Evolutionary conservation across 2,113 vertebrate genomes (phyloP).

Genomic region (Sapajus apella): DNA sequence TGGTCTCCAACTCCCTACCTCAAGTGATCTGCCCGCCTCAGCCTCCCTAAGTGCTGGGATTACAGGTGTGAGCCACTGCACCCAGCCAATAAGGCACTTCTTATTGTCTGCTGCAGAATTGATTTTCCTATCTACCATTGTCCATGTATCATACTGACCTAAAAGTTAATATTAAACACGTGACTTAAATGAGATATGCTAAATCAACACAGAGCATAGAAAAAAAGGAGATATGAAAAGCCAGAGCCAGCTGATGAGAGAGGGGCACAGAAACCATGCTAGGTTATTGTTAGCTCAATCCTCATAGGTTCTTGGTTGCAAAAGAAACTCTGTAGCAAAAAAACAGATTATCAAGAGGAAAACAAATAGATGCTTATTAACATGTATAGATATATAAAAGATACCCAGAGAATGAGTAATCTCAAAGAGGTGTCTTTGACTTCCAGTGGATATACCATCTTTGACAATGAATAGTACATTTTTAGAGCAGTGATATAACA

Average conservation of each 20-base stretch:
- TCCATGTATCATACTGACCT: not conserved
- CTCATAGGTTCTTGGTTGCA: not conserved
- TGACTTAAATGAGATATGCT: not conserved
- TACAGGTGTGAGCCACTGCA: no score
- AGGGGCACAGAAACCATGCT: not conserved
- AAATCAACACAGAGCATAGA: not conserved
- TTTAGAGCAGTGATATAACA: not conserved
- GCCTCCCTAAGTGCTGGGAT: no score
- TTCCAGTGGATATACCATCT: not conserved
- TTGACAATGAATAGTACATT: not conserved
- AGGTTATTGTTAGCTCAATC: not conserved
- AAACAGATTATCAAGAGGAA: not conserved
- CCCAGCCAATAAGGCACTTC: not conserved
- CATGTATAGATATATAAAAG: not conserved
- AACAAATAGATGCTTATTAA: not conserved
- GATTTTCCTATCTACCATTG: not conserved
- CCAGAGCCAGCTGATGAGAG: not conserved
- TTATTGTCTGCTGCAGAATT: not conserved
- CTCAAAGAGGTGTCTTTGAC: not conserved
- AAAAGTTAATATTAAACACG: not conserved
- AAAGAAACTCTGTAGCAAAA: not conserved
- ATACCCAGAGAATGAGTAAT: not conserved
- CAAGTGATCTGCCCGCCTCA: no score
- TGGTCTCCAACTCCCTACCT: no score
- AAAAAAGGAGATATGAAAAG: not conserved